These are phyloP conservation scores for Turritopsis rubra DNA, from an alignment of 30 jellyfish, hydroid and myxozoan genomes.

Conservation along the genomic window DNA sequence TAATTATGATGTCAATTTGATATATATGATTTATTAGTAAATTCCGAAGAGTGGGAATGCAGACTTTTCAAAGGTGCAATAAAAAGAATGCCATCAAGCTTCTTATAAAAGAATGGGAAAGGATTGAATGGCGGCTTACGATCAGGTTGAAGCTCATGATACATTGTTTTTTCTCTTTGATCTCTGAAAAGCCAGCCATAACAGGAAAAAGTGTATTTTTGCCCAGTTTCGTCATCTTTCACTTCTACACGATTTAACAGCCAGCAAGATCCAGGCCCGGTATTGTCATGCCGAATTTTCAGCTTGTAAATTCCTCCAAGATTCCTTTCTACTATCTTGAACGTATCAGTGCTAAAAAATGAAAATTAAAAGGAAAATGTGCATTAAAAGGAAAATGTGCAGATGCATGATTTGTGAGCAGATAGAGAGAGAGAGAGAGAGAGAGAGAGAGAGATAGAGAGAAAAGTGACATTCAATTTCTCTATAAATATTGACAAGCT, in stretches of 20 bases:
- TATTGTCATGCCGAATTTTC: conserved; percentile 61
- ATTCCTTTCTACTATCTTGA: conserved; percentile 29
- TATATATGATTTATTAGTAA: no score
- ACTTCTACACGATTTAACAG: conserved; percentile 20
- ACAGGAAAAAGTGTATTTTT: conserved; percentile 42
- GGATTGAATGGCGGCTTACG: background rate
- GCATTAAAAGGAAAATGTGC: no score
- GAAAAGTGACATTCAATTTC: no score
- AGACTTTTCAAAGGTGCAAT: no score
- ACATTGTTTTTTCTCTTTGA: background rate
- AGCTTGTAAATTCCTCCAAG: conserved; percentile 56
- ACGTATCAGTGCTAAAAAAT: conserved; percentile 39
- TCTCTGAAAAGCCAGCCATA: conserved; percentile 60
- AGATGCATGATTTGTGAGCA: no score
- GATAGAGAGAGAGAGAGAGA: no score
- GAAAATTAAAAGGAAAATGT: background rate
- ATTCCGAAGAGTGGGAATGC: no score
- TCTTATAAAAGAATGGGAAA: no score
- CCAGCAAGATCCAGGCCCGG: conserved; percentile 76
- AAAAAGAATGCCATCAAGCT: no score
- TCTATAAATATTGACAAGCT: no score
- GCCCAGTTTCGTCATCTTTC: conserved; percentile 15
- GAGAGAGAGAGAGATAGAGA: no score
- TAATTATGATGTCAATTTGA: no score
- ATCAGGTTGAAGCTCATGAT: background rate